Evolutionary conservation across 1,140 invertebrate genomes (phyloP).

Genomic region (Papilio xuthus): DNA sequence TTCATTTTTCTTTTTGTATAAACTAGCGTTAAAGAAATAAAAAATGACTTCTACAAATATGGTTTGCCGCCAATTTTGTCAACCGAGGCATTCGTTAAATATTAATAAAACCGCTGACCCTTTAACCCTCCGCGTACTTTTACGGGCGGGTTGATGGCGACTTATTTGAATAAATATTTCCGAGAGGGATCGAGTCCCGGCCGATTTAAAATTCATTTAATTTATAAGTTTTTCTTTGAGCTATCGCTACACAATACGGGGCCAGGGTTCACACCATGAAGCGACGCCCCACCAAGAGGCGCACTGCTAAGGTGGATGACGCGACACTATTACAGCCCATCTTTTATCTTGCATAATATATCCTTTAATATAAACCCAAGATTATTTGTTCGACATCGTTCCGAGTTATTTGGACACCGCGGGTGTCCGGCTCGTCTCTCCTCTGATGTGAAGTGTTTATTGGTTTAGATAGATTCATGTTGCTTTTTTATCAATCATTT

Average conservation of each 20-base stretch:
- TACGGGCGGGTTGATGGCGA: slow-evolving; percentile 77
- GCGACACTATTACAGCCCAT: slow-evolving; percentile 75
- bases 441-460: slow-evolving; percentile 61
- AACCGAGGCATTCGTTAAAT: slow-evolving; percentile 79
- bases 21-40: slow-evolving; percentile 1
- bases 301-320: slow-evolving; percentile 73
- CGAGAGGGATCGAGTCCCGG: slow-evolving; percentile 56
- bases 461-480: slow-evolving; percentile 58
- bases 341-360: slow-evolving; percentile 76
- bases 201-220: slow-evolving; percentile 67
- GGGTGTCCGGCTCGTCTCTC: slow-evolving; percentile 64
- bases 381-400: slow-evolving; percentile 71
- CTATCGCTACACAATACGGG: slow-evolving; percentile 54
- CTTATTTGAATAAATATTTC: slow-evolving; percentile 81
- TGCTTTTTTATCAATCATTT: slow-evolving; percentile 41
- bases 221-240: slow-evolving; percentile 64
- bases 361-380: slow-evolving; percentile 75
- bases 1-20: background rate
- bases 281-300: slow-evolving; percentile 68
- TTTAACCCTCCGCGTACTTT: slow-evolving; percentile 72
- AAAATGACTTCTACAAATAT: slow-evolving; percentile 24
- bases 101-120: slow-evolving; percentile 77
- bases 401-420: slow-evolving; percentile 66
- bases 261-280: slow-evolving; percentile 46
- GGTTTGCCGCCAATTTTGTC: slow-evolving; percentile 76